Evolutionary conservation across 2,113 vertebrate species (phyloP).

Genomic region (Halcyon malimbica): DNA sequence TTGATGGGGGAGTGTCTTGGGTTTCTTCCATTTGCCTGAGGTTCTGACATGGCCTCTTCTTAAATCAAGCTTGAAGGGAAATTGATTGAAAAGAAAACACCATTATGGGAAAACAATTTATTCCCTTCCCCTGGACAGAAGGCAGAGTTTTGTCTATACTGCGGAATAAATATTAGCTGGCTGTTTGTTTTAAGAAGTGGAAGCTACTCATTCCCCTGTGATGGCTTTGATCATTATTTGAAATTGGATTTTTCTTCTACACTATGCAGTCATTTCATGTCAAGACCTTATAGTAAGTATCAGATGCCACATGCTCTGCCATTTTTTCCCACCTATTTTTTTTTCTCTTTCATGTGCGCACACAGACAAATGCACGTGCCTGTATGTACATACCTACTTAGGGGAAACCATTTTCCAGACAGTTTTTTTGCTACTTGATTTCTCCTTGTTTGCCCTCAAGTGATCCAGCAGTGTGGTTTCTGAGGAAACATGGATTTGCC

Average conservation of each 20-base stretch:
- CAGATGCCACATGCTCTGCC: background rate
- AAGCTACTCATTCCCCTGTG: slow-evolving; percentile 28
- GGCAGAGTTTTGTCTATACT: slow-evolving; percentile 73
- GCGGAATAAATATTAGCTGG: slow-evolving; percentile 76
- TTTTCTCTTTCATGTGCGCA: background rate
- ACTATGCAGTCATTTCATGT: background rate
- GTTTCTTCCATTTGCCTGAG: slow-evolving; percentile 34
- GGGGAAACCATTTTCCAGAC: background rate
- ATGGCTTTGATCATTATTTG: slow-evolving; percentile 53
- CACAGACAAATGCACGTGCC: background rate
- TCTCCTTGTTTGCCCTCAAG: background rate
- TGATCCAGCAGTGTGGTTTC: background rate
- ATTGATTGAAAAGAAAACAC: slow-evolving; percentile 81
- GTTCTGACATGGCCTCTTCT: slow-evolving; percentile 70
- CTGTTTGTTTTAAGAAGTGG: slow-evolving; percentile 66
- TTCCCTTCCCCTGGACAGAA: slow-evolving; percentile 74
- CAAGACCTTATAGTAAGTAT: background rate
- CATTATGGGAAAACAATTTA: slow-evolving; percentile 78
- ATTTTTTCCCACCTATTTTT: background rate
- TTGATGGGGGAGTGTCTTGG: slow-evolving; percentile 56
- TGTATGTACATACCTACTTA: background rate
- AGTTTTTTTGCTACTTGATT: background rate
- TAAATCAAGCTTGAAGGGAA: slow-evolving; percentile 81
- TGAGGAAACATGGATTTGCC: background rate
- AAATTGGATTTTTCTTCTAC: slow-evolving; percentile 19